Base-by-base conservation (phyloP, 2,797 vertebrate species). In the Chanos chanos region DNA sequence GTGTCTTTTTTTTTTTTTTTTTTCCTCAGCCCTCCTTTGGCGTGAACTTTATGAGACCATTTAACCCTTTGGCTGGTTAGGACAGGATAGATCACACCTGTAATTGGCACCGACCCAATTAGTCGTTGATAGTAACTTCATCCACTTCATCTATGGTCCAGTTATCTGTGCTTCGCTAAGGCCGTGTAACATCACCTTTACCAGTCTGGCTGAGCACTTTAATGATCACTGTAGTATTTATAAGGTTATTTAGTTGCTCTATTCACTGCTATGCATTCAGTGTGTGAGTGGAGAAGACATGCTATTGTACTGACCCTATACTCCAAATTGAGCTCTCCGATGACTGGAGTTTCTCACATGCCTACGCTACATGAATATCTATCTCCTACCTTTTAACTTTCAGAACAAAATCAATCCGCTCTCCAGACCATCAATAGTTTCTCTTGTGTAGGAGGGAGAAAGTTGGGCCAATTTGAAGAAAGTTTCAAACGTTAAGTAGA, bases 21-120 rank as follows among this genome's bases (percentile, higher is more conserved):
- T 51, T 33, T 5, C 4, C n/a, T n/a, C n/a, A 52, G 49, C 40
- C 41, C 2, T 59, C 64, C 60, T 58, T 24, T 7, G 45, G 16
- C 43, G 22, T 24, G 18, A 61, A 50, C 57, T 47, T 36, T 45
- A 1, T 28, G 62, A 54, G 72, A 57, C 74, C 74, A 81, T 77
- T 81, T 77, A 78, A 71, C 69, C 68, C 71, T 58, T 68, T 78
- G 75, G 74, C 73, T 77, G 71, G 75, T 77, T 71, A 72, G 68
- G 63, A 59, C 61, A 33, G 57, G 57, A 60, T 68, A 71, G 73
- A 77, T 83, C 77, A 81, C 76, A 82, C 73, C 41, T 81, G 79
- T 85, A 83, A 84, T 82, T 83, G 80, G 77, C 80, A 74, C 59
- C 57, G 70, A 74, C 74, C 65, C 64, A 74, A 52, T 57, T 57